Evolutionary conservation across 1,140 invertebrate genomes (phyloP).

Genomic region (Gyrodactylus salaris): DNA sequence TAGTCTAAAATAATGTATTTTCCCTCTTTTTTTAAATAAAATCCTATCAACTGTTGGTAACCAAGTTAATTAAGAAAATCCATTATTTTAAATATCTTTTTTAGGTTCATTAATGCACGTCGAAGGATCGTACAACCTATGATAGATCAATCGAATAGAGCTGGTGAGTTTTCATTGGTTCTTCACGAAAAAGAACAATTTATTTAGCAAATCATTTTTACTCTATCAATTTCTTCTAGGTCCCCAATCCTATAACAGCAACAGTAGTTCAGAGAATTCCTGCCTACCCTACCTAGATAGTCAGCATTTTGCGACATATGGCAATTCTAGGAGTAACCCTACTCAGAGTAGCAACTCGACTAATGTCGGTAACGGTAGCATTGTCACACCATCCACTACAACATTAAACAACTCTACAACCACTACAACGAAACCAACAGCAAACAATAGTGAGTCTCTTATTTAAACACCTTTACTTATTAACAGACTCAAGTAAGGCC

Average conservation of each 20-base stretch:
- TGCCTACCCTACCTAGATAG: neutral
- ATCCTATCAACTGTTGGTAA: too few species aligned
- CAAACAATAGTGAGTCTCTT: too few species aligned
- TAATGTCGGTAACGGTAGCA: too few species aligned
- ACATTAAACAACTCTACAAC: too few species aligned
- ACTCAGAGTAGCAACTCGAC: neutral
- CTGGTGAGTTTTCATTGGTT: neutral
- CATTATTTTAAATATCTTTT: constrained; percentile 1
- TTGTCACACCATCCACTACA: too few species aligned
- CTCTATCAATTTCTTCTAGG: neutral
- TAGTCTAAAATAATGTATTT: too few species aligned
- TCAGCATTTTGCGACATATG: neutral
- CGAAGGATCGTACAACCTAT: constrained; percentile 22
- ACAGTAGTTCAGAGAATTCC: neutral
- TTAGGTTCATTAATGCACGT: constrained; percentile 19
- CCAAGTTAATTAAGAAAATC: too few species aligned
- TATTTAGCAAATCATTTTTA: neutral
- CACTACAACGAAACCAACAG: too few species aligned
- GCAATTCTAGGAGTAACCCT: neutral
- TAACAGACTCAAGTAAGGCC: too few species aligned
- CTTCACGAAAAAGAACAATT: neutral
- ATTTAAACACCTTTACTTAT: too few species aligned
- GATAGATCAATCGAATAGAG: constrained; percentile 7
- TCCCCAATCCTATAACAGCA: neutral
- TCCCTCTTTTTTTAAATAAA: too few species aligned